These are phyloP conservation scores for Cryptocephalus primarius DNA, from an alignment of 2,888 invertebrate species.

Conservation along the genomic window DNA sequence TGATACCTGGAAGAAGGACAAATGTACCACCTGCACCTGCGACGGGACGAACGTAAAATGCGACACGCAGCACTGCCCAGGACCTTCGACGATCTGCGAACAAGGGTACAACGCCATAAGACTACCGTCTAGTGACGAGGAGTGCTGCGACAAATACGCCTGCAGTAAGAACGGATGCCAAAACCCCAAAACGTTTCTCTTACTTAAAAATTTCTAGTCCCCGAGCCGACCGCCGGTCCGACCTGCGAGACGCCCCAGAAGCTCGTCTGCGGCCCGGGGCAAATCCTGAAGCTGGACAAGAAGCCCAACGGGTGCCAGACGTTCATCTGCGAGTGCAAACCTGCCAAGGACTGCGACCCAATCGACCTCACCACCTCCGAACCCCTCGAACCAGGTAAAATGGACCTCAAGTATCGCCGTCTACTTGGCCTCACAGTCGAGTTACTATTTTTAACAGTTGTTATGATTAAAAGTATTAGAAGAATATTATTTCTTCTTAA, in stretches of 20 bases:
- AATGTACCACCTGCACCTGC: conserved; percentile 66
- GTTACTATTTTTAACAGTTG: too few relatives aligned
- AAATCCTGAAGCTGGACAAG: conserved; percentile 55
- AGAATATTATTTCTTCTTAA: too few relatives aligned
- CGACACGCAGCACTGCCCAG: conserved; percentile 48
- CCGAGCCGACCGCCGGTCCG: conserved; percentile 27
- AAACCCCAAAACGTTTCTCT: too few relatives aligned
- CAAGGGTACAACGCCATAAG: conserved; percentile 45
- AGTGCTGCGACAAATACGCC: conserved; percentile 60
- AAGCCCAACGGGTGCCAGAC: conserved; percentile 57
- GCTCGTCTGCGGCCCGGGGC: conserved; percentile 60
- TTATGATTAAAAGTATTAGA: too few relatives aligned
- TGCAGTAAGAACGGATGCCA: conserved; percentile 44
- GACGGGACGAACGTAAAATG: conserved; percentile 51
- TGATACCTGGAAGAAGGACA: conserved; percentile 56
- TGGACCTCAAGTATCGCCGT: too few relatives aligned
- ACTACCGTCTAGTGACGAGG: conserved; percentile 42
- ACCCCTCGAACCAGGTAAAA: conserved; percentile 44
- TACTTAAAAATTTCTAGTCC: conserved; percentile 13
- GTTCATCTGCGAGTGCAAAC: conserved; percentile 69
- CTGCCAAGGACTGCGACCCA: conserved; percentile 54
- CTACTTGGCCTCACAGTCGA: too few relatives aligned
- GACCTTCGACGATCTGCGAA: conserved; percentile 47
- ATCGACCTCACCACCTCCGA: conserved; percentile 34
- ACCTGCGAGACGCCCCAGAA: conserved; percentile 55